Evolutionary conservation across 2,113 vertebrate genomes (phyloP), one percentile per base, ranked within the genome.

Genomic region (Pyxicephalus adspersus): DNA sequence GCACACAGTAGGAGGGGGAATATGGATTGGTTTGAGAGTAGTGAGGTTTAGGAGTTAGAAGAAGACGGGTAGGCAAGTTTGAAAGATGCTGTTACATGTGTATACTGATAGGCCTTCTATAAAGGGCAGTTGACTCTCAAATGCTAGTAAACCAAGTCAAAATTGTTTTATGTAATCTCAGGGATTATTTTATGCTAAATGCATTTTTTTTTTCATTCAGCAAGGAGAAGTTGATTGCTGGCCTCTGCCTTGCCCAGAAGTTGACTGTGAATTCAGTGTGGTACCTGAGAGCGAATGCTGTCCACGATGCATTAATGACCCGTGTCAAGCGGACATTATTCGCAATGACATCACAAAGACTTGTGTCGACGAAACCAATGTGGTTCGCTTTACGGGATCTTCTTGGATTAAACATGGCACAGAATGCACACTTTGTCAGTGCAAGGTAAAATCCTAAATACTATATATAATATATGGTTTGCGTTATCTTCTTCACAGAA

Each of bases 371-470:
- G 97, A 98, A 88, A 93, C 94, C 86, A 95, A 90, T n/a, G 91
- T 97, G 45, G 86, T 95, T 78, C 97, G 97, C 90, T 96, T 98
- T 91, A 97, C 96, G 19, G 98, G 97, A 70, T 97, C 97, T 51
- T 97, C 96, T 81, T 99, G 98, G 98, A 96, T 97, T 86, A 98
- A 97, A 84, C 96, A 98, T 1, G 96, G 96, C 91, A 97, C 96
- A 0, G 96, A 98, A 90, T 99, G 98, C 85, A 97, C 95, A 54
- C 93, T 98, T 83, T 99, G 97, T 90, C 96, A 97, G 88, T 99
- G 98, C 92, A 99, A 93, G 92, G 93, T 94, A 87, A 60, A 22
- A 38, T 23, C 0, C 20, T 28, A 3, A 1, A 22, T 54, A 26
- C 18, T 74, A 13, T 60, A 60, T 29, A 58, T 15, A 26, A 50